Base-by-base conservation (phyloP, 2,113 vertebrate genomes). In the Phoxinus phoxinus region DNA sequence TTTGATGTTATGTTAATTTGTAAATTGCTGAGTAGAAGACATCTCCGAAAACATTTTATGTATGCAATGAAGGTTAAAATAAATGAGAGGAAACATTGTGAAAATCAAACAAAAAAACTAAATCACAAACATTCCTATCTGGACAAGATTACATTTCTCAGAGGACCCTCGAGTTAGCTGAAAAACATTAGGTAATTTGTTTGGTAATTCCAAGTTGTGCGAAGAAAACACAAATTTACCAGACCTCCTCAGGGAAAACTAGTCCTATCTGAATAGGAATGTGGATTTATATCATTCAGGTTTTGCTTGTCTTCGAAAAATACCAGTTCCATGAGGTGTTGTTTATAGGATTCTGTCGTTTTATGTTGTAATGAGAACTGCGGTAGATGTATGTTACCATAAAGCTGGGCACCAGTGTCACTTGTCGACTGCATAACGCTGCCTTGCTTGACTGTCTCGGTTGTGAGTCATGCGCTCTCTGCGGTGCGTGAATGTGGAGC, bases 401-500 rank as follows among this genome's bases (percentile, higher is more conserved):
- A 12, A 53, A 71, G 46, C n/a, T 82, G 65, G 65, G 27, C 30
- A 83, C 46, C 51, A 72, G 6, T 72, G 67, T 72, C 79, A 30
- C 74, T 83, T 82, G 72, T 69, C 84, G 41, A 8, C 83, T 56
- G 86, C 76, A 75, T 32, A 74, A 30, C 27, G 3, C 2, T 2
- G 44, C 79, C 69, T 81, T 13, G 44, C 79, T 81, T 35, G 44
- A 23, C 44, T 25, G 77, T 80, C 78, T 44, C n/a, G 2, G 41
- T 46, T 6, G 7, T 80, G 63, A 69, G 61, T 69, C 61, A 23
- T 51, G 67, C 63, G 27, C 76, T 82, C 27, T 53, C 72, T 78
- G 69, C 32, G 37, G 19, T 86, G 35, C 37, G 67, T 88, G 81
- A 83, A 86, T 41, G 61, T 69, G 84, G 23, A 30, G 65, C n/a